A percentile compares a stretch with the other conserved stretches of the same genome.
These are phyloP conservation scores for Drosophila neocordata DNA, from an alignment of 1,140 invertebrate species.

Conservation along the genomic window DNA sequence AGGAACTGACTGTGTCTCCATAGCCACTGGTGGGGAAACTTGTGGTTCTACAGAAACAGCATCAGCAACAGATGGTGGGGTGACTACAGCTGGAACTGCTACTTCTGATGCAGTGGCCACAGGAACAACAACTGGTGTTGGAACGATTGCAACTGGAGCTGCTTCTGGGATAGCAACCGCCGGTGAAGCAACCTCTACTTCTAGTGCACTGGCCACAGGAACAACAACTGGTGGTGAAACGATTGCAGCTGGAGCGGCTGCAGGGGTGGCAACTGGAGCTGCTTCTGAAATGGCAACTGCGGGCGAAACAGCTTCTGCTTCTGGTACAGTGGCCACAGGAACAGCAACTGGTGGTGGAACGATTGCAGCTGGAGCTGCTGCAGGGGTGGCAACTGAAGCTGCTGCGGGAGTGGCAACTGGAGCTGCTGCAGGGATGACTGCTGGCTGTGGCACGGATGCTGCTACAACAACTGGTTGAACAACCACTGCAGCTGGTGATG, in stretches of 20 bases:
- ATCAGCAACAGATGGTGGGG: neutral
- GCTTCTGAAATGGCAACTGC: neutral
- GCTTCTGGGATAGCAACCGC: neutral
- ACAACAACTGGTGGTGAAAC: neutral
- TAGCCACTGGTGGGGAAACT: neutral
- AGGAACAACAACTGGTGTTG: neutral
- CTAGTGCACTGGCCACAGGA: neutral
- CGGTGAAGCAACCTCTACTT: too few relatives aligned
- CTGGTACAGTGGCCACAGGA: conserved; percentile 2
- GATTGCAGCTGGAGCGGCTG: neutral
- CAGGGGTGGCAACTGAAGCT: neutral
- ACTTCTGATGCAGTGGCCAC: neutral
- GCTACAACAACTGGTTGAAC: too few relatives aligned
- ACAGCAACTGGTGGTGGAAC: neutral
- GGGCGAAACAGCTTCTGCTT: neutral
- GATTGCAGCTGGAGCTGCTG: neutral
- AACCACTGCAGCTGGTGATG: too few relatives aligned
- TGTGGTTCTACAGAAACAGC: neutral
- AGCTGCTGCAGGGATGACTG: too few relatives aligned
- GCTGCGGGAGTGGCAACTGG: too few relatives aligned
- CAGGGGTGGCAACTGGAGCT: neutral
- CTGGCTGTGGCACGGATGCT: too few relatives aligned
- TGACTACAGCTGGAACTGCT: neutral
- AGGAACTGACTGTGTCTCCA: neutral
- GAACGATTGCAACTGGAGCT: neutral